Evolutionary conservation across 2,888 invertebrate species (phyloP).

Genomic region (Sinotaia quadrata): DNA sequence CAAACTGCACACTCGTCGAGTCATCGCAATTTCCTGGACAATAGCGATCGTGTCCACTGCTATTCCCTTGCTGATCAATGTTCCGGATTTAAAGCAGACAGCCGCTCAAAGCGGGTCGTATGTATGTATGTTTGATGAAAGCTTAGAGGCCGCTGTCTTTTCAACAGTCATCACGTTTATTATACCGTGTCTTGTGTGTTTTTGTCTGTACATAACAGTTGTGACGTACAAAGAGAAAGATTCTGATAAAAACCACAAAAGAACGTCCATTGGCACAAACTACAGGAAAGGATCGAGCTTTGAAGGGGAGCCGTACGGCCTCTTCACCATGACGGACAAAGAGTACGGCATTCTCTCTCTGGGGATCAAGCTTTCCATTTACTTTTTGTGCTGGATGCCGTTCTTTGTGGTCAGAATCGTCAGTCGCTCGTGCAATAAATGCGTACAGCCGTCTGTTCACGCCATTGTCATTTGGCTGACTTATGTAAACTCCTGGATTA

Average conservation of each 20-base stretch:
- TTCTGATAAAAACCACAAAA: no score
- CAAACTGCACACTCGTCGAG: background rate
- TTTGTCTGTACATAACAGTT: background rate
- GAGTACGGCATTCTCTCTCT: background rate
- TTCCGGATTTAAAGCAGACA: background rate
- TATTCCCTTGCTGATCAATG: background rate
- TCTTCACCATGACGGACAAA: conserved; percentile 3
- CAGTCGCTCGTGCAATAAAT: background rate
- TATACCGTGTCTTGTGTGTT: background rate
- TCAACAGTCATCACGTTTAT: background rate
- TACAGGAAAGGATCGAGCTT: background rate
- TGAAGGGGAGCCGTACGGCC: background rate
- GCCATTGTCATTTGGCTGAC: conserved; percentile 9
- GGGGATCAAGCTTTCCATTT: conserved; percentile 12
- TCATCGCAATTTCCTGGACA: conserved; percentile 3
- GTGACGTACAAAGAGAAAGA: background rate
- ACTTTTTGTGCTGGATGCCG: conserved; percentile 15
- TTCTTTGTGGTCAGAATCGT: conserved; percentile 11
- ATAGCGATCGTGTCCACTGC: background rate
- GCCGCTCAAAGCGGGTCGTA: background rate
- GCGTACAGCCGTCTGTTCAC: background rate
- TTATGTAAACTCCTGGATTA: conserved; percentile 18
- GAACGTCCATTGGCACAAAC: no score
- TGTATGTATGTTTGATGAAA: conserved; percentile 9
- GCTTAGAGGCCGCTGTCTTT: background rate